These are phyloP conservation scores for Serinus canaria DNA, from an alignment of 2,113 vertebrate species.

Conservation along the genomic window DNA sequence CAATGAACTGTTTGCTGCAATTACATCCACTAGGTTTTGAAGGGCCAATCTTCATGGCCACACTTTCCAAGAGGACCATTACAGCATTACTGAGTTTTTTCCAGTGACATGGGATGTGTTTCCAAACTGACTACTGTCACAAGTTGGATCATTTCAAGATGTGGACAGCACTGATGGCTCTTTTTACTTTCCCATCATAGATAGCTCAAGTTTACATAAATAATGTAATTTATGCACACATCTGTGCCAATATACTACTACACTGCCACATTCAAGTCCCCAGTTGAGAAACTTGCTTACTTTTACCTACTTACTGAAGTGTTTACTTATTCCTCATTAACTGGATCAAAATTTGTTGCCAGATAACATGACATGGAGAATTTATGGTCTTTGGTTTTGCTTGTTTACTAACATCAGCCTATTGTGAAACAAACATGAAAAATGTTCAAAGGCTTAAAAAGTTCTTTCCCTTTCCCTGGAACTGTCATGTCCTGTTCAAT, in stretches of 20 bases:
- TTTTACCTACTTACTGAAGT: background rate
- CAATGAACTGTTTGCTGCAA: background rate
- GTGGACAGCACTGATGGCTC: background rate
- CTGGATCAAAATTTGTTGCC: background rate
- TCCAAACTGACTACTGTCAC: background rate
- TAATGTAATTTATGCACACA: background rate
- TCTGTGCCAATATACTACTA: background rate
- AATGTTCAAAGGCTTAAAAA: background rate
- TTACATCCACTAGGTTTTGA: background rate
- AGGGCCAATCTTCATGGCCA: background rate
- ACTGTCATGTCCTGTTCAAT: constrained; percentile 8
- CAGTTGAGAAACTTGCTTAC: background rate
- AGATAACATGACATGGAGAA: background rate
- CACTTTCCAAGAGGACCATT: background rate
- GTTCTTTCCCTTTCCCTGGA: constrained; percentile 16
- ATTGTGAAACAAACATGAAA: constrained; percentile 23
- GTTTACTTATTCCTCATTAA: background rate
- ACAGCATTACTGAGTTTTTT: background rate
- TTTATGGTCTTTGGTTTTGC: constrained; percentile 7
- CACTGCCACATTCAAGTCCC: background rate
- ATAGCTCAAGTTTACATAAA: background rate
- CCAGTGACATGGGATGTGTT: background rate
- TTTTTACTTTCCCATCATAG: background rate
- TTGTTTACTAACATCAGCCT: constrained; percentile 33
- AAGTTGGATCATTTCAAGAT: background rate